A percentile compares a stretch with the other conserved stretches of the same genome.
Evolutionary conservation across 2,797 vertebrate genomes (phyloP).

Genomic region (Jordanella pulchra): DNA sequence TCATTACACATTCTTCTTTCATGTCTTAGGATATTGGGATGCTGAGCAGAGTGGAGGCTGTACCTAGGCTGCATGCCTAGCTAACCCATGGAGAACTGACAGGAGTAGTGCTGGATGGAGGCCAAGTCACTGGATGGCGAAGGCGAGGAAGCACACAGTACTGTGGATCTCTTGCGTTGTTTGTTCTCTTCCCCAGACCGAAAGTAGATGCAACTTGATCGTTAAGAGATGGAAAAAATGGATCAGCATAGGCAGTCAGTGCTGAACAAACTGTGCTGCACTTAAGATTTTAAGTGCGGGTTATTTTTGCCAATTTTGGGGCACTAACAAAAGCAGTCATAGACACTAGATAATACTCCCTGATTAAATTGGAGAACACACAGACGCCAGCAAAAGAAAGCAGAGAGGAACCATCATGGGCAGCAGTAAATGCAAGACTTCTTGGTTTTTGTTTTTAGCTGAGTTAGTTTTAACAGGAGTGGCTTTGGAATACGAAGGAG

Average conservation of each 20-base stretch:
- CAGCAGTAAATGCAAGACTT: conserved; percentile 54
- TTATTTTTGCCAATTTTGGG: conserved; percentile 45
- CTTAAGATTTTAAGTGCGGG: conserved; percentile 32
- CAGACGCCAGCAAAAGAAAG: conserved; percentile 37
- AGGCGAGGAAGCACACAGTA: conserved; percentile 68
- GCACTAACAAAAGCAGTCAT: conserved; percentile 25
- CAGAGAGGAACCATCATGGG: conserved; percentile 70
- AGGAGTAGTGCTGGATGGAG: conserved; percentile 67
- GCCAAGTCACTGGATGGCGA: conserved; percentile 75
- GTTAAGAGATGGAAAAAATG: conserved; percentile 73
- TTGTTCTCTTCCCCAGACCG: conserved; percentile 60
- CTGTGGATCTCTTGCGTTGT: conserved; percentile 61
- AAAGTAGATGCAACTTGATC: conserved; percentile 62
- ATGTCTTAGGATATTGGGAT: conserved; percentile 72
- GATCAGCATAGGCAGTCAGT: conserved; percentile 71
- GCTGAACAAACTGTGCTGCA: conserved; percentile 59
- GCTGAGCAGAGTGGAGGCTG: conserved; percentile 69
- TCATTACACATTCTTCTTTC: conserved; percentile 63
- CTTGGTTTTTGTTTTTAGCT: conserved; percentile 61
- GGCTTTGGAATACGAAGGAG: conserved; percentile 88
- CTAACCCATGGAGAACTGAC: conserved; percentile 68
- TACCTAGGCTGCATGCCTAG: conserved; percentile 65
- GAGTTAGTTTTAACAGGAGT: conserved; percentile 66
- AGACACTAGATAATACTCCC: conserved; percentile 31
- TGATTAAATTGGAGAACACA: conserved; percentile 50